Conservation (phyloP, 1,140 invertebrate species). For the Heliothis subflexa region DNA sequence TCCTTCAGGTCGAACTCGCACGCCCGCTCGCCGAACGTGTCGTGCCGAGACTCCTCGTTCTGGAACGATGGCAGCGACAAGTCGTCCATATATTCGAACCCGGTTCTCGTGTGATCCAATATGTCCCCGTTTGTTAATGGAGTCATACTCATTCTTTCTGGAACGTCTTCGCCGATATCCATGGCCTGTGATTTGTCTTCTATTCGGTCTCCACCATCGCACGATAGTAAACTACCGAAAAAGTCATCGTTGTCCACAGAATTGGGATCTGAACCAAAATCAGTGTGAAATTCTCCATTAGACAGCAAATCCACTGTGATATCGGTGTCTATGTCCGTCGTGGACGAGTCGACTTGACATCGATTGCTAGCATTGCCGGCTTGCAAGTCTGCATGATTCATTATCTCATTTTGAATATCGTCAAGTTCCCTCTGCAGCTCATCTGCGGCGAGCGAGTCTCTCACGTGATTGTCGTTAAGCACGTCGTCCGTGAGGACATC, state of each 20-base stretch:
- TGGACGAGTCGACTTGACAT: conserved; percentile 57
- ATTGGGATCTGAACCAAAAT: conserved; percentile 68
- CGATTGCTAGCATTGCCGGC: conserved; percentile 56
- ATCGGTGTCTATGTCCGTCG: conserved; percentile 68
- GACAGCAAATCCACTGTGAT: conserved; percentile 70
- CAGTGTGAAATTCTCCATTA: conserved; percentile 71
- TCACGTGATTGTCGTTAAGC: conserved; percentile 67
- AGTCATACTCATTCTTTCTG: conserved; percentile 78
- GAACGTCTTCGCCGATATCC: conserved; percentile 75
- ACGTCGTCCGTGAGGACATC: conserved; percentile 73
- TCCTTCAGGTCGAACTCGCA: conserved; percentile 82
- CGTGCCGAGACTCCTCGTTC: conserved; percentile 72
- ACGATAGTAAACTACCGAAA: conserved; percentile 71
- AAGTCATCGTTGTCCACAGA: conserved; percentile 73
- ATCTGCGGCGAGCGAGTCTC: conserved; percentile 72
- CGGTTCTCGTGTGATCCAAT: conserved; percentile 73
- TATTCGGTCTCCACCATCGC: conserved; percentile 55
- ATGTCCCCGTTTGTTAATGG: conserved; percentile 78
- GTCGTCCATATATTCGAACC: conserved; percentile 80
- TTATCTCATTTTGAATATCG: conserved; percentile 79
- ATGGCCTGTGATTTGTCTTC: conserved; percentile 70
- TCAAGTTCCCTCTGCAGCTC: conserved; percentile 77
- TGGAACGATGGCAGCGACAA: conserved; percentile 76
- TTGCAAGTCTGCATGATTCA: conserved; percentile 72
- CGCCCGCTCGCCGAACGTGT: conserved; percentile 65